Base-by-base conservation (phyloP, 2,113 vertebrate species). In the Rhagologus leucostigma region DNA sequence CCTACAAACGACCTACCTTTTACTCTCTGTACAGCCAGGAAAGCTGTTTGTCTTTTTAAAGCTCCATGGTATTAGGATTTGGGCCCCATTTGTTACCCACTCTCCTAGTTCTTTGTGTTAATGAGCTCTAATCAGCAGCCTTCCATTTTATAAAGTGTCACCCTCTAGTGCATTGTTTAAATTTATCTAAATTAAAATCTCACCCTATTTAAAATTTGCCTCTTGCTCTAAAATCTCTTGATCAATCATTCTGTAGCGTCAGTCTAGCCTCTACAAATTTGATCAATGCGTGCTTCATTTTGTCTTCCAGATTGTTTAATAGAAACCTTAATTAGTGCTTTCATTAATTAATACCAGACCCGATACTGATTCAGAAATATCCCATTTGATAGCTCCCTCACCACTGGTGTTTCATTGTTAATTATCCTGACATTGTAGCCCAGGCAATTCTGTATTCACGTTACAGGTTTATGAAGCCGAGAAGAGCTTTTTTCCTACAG, bases 101-200 rank as follows among this genome's bases (percentile, higher is more conserved):
- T 70, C 73, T 75, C 57, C 68, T 30, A 63, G 24, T 52, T 90
- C 78, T 62, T 57, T 3, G 4, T 0, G 0, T 83, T 84, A 90
- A 71, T 8, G 9, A 57, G 70, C 50, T 86, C 68, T 78, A 77
- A 84, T 93, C 87, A 68, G 85, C 67, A 93, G 79, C 44, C 27
- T 96, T 74, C 71, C 73, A 59, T 86, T 90, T 86, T 49, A 67
- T 41, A 9, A 60, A 88, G 69, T 63, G 62, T 70, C 79, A 91
- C 80, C 49, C 93, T 92, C 78, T 23, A 46, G 67, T 56, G 64
- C 77, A 75, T 60, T 90, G 79, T 87, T 94, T 84, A 90, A 70
- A 82, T 91, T 91, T 95, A 97, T 96, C 96, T 97, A 95, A 97
- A 97, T 97, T 96, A 96, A 97, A 96, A 97, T 97, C 95, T 96